These are phyloP conservation scores for Salmo trutta DNA, from an alignment of 2,797 vertebrate genomes.

Conservation along the genomic window DNA sequence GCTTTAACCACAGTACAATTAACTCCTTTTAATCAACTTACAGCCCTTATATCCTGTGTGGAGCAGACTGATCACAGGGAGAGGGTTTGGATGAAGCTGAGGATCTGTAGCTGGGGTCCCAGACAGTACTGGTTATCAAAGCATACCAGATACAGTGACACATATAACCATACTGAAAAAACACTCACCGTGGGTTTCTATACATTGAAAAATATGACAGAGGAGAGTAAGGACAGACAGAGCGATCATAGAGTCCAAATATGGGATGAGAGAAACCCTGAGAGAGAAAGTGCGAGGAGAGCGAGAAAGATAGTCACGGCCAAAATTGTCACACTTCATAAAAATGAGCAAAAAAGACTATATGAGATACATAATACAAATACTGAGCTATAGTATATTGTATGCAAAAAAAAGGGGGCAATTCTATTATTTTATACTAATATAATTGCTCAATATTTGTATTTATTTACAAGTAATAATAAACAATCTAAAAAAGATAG, in stretches of 20 bases:
- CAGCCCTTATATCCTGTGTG: constrained; percentile 7
- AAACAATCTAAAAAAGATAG: no score
- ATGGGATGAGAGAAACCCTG: neutral
- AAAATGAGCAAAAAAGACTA: no score
- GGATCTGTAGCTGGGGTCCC: neutral
- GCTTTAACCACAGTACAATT: constrained; percentile 62
- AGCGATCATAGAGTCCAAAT: neutral
- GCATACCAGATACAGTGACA: neutral
- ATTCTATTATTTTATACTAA: no score
- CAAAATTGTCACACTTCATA: no score
- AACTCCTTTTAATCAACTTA: constrained; percentile 63
- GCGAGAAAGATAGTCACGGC: neutral
- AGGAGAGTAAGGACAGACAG: neutral
- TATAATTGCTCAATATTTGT: no score
- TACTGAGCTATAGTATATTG: no score
- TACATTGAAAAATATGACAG: constrained; percentile 38
- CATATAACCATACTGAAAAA: neutral
- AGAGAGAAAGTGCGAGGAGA: neutral
- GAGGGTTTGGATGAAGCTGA: neutral
- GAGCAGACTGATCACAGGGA: neutral
- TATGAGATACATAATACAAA: no score
- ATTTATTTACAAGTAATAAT: no score
- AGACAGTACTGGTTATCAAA: neutral
- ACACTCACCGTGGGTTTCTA: neutral
- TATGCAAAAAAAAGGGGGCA: no score